These are phyloP conservation scores for Aptenodytes forsteri DNA, from an alignment of 2,113 vertebrate genomes.

Conservation along the genomic window DNA sequence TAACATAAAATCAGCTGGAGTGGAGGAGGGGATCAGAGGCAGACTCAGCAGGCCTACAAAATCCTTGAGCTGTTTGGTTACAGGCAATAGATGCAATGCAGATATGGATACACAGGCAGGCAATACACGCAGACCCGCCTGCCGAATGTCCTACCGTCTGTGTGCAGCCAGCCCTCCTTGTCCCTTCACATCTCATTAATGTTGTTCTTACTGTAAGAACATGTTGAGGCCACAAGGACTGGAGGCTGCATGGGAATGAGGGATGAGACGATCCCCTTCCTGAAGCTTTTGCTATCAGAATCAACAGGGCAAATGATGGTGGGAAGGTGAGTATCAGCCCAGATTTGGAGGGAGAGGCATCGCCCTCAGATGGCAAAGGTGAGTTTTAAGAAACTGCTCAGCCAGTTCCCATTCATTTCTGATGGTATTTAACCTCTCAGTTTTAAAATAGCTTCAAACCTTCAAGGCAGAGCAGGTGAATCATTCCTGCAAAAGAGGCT, in stretches of 20 bases:
- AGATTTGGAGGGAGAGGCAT: neutral
- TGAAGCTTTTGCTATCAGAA: neutral
- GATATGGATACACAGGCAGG: neutral
- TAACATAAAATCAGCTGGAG: neutral
- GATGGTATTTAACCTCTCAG: neutral
- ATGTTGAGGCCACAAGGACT: neutral
- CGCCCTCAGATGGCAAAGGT: neutral
- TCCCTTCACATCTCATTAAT: neutral
- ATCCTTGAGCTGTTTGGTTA: neutral
- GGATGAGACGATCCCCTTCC: neutral
- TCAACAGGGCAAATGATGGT: neutral
- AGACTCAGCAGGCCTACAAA: neutral
- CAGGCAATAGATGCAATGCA: neutral
- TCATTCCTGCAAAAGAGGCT: neutral
- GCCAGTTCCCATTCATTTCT: neutral
- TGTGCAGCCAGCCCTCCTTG: neutral
- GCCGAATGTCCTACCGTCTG: neutral
- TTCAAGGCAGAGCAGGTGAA: neutral
- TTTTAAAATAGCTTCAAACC: neutral
- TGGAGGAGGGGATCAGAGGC: neutral
- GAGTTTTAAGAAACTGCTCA: neutral
- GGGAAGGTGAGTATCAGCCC: neutral
- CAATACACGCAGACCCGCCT: neutral
- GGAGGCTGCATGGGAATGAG: rapidly evolving
- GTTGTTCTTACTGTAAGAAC: neutral